Evolutionary conservation across 2,797 vertebrate genomes (phyloP).

Genomic region (Oophaga sylvatica): DNA sequence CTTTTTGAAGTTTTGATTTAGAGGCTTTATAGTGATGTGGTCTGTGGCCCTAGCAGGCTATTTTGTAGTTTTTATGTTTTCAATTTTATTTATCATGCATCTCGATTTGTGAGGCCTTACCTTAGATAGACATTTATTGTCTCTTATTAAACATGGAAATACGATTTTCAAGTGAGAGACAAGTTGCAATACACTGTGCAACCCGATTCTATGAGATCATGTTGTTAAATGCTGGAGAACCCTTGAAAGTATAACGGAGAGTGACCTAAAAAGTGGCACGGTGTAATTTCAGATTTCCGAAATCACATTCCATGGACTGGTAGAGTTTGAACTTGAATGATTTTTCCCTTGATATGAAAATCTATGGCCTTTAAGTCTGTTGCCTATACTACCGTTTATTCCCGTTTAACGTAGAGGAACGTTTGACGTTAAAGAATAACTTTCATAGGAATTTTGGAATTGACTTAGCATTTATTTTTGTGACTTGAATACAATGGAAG

Average conservation of each 20-base stretch:
- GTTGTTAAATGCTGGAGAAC: not conserved
- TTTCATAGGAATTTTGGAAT: not conserved
- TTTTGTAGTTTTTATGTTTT: conserved; percentile 64
- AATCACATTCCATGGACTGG: not conserved
- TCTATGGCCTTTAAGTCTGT: not conserved
- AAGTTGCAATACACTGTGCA: not conserved
- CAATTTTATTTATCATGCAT: conserved; percentile 65
- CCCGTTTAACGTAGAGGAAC: not conserved
- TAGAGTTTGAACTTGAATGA: not conserved
- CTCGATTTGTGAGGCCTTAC: conserved; percentile 72
- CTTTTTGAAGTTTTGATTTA: conserved; percentile 68
- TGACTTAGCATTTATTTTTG: not conserved
- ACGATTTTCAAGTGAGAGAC: conserved; percentile 11
- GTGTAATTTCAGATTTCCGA: not conserved
- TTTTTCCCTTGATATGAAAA: not conserved
- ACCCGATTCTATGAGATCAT: not conserved
- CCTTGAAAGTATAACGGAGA: not conserved
- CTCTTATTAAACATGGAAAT: conserved; percentile 64
- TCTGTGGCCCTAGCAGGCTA: conserved; percentile 62
- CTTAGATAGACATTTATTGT: conserved; percentile 67
- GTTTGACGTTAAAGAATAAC: not conserved
- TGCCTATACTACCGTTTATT: not conserved
- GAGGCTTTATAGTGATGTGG: conserved; percentile 65
- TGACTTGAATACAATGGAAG: conserved; percentile 25
- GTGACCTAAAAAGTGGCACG: not conserved